Conservation (phyloP, 2,113 vertebrate species). For the Numida meleagris region DNA sequence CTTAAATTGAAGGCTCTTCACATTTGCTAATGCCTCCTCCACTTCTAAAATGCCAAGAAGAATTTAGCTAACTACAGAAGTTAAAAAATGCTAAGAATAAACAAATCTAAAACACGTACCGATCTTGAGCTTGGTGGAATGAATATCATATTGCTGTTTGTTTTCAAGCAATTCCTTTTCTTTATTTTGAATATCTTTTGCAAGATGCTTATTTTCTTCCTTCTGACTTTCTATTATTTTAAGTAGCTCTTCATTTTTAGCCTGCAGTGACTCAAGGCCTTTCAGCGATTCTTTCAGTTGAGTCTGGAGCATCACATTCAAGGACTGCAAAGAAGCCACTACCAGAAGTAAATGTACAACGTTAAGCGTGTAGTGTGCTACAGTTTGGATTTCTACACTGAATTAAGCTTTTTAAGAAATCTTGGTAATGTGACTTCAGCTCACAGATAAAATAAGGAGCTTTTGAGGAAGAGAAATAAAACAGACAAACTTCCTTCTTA, state of each 20-base stretch:
- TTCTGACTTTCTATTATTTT: slow-evolving; percentile 78
- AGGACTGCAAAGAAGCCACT: slow-evolving; percentile 82
- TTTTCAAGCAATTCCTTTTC: slow-evolving; percentile 78
- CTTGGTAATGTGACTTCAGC: neutral
- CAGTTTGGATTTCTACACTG: neutral
- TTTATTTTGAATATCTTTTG: slow-evolving; percentile 75
- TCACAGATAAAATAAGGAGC: neutral
- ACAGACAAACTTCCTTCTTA: neutral
- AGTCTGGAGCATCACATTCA: slow-evolving; percentile 82
- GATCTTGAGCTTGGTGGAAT: slow-evolving; percentile 76
- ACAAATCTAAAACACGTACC: slow-evolving; percentile 72
- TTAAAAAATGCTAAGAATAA: neutral
- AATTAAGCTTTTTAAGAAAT: neutral
- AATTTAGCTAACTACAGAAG: neutral
- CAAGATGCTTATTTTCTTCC: slow-evolving; percentile 76
- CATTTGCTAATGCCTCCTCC: slow-evolving; percentile 74
- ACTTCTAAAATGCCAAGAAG: slow-evolving; percentile 71
- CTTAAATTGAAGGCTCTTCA: slow-evolving; percentile 79
- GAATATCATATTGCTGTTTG: slow-evolving; percentile 77
- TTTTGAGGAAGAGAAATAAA: neutral
- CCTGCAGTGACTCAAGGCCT: slow-evolving; percentile 80
- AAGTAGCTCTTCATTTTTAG: slow-evolving; percentile 82
- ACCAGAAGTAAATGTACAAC: slow-evolving; percentile 18
- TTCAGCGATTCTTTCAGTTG: slow-evolving; percentile 79
- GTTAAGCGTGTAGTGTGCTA: neutral